Percentiles rank a stretch among this genome's conserved stretches.
These are phyloP conservation scores for Dipus sagitta DNA, from an alignment of 2,797 vertebrate species.

Conservation along the genomic window DNA sequence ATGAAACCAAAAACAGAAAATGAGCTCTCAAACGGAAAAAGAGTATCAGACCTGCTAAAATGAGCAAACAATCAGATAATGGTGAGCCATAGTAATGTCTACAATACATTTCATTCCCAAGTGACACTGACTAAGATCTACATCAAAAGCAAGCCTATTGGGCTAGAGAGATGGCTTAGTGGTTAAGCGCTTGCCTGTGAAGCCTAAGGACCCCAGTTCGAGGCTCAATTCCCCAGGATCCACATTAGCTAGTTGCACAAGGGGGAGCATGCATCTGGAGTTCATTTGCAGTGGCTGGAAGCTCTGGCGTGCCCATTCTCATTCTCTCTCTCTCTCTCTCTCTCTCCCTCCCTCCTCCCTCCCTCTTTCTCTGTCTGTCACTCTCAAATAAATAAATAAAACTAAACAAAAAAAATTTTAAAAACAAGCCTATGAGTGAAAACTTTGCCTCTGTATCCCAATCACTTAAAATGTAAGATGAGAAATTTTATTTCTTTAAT, in stretches of 20 bases:
- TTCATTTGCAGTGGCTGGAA: too few species aligned
- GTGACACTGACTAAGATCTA: conserved; percentile 29
- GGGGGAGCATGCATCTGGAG: too few species aligned
- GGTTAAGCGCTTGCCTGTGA: too few species aligned
- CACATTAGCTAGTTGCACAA: too few species aligned
- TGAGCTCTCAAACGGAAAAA: conserved; percentile 29
- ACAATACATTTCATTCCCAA: conserved; percentile 11
- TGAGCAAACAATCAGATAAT: not conserved
- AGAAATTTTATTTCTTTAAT: not conserved
- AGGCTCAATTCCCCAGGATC: too few species aligned
- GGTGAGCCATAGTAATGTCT: not conserved
- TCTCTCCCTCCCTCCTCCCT: too few species aligned
- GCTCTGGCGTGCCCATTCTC: too few species aligned
- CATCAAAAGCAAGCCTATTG: not conserved
- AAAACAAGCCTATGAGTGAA: not conserved
- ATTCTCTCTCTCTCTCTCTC: too few species aligned
- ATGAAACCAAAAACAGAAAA: conserved; percentile 55
- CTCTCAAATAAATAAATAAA: too few species aligned
- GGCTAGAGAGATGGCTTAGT: too few species aligned
- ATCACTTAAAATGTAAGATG: conserved; percentile 5
- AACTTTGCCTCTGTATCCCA: not conserved
- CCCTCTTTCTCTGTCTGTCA: too few species aligned
- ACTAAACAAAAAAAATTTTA: not conserved
- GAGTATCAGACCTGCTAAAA: not conserved
- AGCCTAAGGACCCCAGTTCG: too few species aligned